These are phyloP conservation scores for Pipa parva DNA, from an alignment of 2,113 vertebrate species.

Conservation along the genomic window DNA sequence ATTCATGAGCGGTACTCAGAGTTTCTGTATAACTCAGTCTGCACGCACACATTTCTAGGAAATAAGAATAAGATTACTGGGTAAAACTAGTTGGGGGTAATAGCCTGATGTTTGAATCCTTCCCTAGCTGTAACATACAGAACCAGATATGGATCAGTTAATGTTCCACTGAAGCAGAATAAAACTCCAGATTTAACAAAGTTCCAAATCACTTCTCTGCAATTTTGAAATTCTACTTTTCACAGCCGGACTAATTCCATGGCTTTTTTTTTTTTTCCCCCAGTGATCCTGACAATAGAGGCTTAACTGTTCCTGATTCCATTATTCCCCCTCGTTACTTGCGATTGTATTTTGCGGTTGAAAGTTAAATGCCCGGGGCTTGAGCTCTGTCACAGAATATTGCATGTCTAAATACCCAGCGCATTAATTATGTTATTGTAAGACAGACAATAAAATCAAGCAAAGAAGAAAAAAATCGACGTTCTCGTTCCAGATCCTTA, in stretches of 20 bases:
- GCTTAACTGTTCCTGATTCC: not conserved
- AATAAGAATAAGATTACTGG: no score
- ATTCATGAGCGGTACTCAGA: no score
- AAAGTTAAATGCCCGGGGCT: conserved; percentile 27
- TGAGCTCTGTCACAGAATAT: conserved; percentile 48
- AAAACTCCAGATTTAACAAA: no score
- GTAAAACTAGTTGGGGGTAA: no score
- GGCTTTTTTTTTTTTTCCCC: not conserved
- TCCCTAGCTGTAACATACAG: no score
- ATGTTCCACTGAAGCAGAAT: no score
- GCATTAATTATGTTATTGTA: conserved; percentile 59
- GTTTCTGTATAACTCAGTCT: no score
- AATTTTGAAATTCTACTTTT: no score
- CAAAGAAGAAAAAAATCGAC: conserved; percentile 30
- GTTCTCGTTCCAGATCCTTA: conserved; percentile 47
- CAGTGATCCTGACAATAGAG: not conserved
- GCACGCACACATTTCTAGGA: no score
- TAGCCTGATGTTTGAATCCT: no score
- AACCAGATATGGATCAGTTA: no score
- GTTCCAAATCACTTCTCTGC: no score
- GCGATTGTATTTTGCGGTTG: not conserved
- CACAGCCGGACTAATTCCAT: not conserved
- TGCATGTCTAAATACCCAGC: conserved; percentile 53
- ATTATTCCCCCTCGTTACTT: not conserved
- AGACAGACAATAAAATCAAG: conserved; percentile 54